phyloP scores from a whole-genome alignment of 2,797 vertebrate genomes.

The Eulemur coronatus region DNA sequence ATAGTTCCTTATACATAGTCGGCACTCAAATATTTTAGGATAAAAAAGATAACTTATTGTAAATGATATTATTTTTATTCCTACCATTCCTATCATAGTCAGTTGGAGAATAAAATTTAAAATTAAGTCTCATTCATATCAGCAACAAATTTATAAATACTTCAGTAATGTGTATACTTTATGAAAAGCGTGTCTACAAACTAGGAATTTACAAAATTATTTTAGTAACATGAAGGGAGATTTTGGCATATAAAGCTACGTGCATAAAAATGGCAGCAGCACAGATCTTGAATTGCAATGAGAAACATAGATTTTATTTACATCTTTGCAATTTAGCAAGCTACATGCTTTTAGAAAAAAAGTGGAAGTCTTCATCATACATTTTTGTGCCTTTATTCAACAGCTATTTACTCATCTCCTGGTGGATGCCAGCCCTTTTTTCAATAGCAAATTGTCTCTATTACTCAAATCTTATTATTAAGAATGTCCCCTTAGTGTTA shows the following conservation, averaged over 20 bases:
- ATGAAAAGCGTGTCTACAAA: not conserved
- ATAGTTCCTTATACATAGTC: not conserved
- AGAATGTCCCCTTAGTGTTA: not conserved
- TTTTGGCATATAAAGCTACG: not conserved
- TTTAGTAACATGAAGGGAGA: conserved; percentile 27
- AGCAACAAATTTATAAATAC: conserved; percentile 12
- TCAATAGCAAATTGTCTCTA: not conserved
- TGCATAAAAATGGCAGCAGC: not conserved
- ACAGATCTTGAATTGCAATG: not conserved
- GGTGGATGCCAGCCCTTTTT: not conserved
- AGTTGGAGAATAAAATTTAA: conserved; percentile 8
- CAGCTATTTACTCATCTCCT: not conserved
- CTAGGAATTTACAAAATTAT: conserved; percentile 8
- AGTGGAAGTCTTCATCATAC: not conserved
- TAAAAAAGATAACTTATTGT: not conserved
- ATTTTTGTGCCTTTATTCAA: not conserved
- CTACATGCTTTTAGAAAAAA: not conserved
- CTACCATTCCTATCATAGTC: not conserved
- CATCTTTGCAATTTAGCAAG: conserved; percentile 9
- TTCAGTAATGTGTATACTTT: not conserved
- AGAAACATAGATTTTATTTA: conserved; percentile 12
- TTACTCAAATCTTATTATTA: not conserved
- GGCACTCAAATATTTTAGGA: not conserved
- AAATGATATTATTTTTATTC: not conserved
- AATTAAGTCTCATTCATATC: not conserved